phyloP scores from a whole-genome alignment of 1,140 invertebrate genomes.

The Conopomorpha cramerella region DNA sequence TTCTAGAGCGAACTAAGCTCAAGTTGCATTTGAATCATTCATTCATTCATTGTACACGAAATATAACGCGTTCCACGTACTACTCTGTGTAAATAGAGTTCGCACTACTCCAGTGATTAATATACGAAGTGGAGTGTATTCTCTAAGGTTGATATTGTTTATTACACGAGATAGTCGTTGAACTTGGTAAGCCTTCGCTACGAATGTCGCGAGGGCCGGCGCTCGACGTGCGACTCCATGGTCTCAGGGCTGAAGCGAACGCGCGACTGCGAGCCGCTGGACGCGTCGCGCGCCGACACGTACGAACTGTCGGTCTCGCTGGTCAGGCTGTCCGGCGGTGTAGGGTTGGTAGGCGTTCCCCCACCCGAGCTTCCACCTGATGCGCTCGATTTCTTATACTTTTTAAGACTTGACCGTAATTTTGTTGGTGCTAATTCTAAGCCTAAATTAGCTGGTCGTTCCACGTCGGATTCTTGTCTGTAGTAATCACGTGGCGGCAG shows the following conservation, averaged over 20 bases:
- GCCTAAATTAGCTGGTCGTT: constrained; percentile 75
- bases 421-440: constrained; percentile 64
- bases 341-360: constrained; percentile 82
- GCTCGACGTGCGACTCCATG: constrained; percentile 42
- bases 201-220: constrained; percentile 34
- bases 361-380: constrained; percentile 66
- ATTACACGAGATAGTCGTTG: constrained; percentile 50
- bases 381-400: constrained; percentile 59
- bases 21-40: too few species aligned
- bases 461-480: constrained; percentile 66
- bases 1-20: too few species aligned
- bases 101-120: too few species aligned
- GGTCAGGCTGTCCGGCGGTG: constrained; percentile 80
- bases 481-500: constrained; percentile 42
- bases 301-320: constrained; percentile 82
- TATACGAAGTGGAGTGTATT: constrained; percentile 18
- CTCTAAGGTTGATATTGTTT: background rate
- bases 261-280: constrained; percentile 66
- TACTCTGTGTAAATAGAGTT: too few species aligned
- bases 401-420: constrained; percentile 76
- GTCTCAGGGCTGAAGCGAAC: constrained; percentile 83
- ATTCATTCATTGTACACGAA: too few species aligned
- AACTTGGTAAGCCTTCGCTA: constrained; percentile 54
- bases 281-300: constrained; percentile 78
- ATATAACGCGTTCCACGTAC: too few species aligned